Conservation (phyloP, 2,797 vertebrate species). For the Bradypodion pumilum region DNA sequence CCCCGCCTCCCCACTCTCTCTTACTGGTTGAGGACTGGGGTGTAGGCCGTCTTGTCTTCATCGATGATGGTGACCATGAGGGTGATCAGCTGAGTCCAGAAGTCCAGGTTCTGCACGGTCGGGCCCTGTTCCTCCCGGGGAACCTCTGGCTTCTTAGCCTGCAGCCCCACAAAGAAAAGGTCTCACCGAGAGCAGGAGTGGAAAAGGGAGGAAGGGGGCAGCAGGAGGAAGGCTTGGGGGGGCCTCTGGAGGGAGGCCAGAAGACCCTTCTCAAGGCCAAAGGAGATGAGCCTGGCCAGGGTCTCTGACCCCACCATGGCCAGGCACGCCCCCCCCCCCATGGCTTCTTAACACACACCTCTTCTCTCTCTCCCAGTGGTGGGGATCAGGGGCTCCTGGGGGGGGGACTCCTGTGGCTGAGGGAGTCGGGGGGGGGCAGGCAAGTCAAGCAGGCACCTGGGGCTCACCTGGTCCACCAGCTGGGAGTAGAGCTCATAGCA, state of each 20-base stretch:
- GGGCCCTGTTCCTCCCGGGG: conserved; percentile 95
- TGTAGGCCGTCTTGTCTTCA: conserved; percentile 94
- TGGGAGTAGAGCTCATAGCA: conserved; percentile 95
- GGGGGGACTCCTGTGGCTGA: too few species aligned
- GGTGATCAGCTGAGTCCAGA: conserved; percentile 98
- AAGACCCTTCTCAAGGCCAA: neutral
- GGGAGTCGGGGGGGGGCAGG: too few species aligned
- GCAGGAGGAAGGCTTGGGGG: too few species aligned
- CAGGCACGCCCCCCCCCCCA: too few species aligned
- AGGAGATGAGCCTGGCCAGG: too few species aligned
- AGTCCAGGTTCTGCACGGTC: conserved; percentile 95
- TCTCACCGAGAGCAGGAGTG: too few species aligned
- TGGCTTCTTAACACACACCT: too few species aligned
- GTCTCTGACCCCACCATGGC: too few species aligned
- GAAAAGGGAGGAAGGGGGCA: too few species aligned
- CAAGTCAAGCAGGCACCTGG: neutral
- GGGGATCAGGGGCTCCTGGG: too few species aligned
- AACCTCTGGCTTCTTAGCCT: conserved; percentile 92
- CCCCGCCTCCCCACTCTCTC: conserved; percentile 37
- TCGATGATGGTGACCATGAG: conserved; percentile 98
- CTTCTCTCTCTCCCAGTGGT: too few species aligned
- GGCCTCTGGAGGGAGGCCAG: neutral
- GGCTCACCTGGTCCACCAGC: conserved; percentile 90
- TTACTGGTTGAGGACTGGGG: conserved; percentile 96
- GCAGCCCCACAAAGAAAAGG: neutral